Base-by-base conservation (phyloP, 2,113 vertebrate genomes). In the Carettochelys insculpta region DNA sequence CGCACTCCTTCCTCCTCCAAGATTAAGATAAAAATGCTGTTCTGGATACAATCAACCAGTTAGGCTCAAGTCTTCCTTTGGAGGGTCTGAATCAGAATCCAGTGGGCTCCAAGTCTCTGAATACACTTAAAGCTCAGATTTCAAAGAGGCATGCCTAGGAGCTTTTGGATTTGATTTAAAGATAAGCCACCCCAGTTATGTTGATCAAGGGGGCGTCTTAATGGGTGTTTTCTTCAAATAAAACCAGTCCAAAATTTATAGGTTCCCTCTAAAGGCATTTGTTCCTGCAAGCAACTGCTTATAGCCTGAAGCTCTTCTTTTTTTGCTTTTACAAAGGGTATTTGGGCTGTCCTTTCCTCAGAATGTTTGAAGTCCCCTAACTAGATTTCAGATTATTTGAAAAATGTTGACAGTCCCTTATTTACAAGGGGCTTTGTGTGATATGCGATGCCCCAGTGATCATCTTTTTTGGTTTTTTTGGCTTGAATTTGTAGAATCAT, bases 31-130 rank as follows among this genome's bases (percentile, higher is more conserved):
- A 98, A 98, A 98, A 98, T 97, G 97, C 98, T 98, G 97, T 97
- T 98, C 98, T 98, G 98, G 98, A 97, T 98, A 97, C 97, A 98
- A 98, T 98, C 98, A 98, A 97, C 97, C 97, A 97, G 96, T 97
- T 98, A 95, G 97, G 94, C 93, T 88, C 90, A 95, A 95, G 97
- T 98, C 98, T 97, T 97, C 97, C 96, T 97, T 97, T 97, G 97
- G 95, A 95, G 90, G 95, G 95, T 95, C 94, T 77, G 71, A 86
- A 87, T 77, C 95, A 93, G 90, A 91, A 94, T 89, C 87, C 65
- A 92, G 94, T 95, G 92, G 92, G 94, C 94, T 95, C 82, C 13
- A 86, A 94, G 95, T 90, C 94, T 96, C 96, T 90, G 92, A 95
- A 95, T 97, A 87, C 93, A 97, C 96, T 97, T 95, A 96, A 87